phyloP scores from a whole-genome alignment of 2,888 invertebrate genomes.

The Parthenolecanium corni region DNA sequence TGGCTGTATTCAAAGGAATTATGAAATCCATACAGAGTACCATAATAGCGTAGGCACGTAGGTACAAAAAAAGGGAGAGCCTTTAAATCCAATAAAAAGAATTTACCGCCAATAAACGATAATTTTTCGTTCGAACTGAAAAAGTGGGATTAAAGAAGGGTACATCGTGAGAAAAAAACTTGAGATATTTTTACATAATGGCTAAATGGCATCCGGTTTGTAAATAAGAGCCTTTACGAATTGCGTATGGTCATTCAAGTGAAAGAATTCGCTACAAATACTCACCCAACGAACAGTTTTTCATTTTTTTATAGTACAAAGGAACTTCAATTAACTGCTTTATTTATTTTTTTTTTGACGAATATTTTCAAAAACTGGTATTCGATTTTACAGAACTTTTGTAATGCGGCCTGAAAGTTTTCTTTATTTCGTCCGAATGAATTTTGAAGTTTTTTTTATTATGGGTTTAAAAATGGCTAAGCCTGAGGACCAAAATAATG shows the following conservation, averaged over 20 bases:
- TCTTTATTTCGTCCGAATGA: no score
- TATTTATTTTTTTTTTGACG: not conserved
- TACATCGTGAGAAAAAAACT: not conserved
- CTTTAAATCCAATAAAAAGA: not conserved
- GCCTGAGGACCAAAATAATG: no score
- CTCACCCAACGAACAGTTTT: not conserved
- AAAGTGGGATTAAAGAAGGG: not conserved
- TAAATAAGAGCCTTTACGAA: not conserved
- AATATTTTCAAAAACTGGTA: not conserved
- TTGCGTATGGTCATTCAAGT: not conserved
- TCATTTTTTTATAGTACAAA: not conserved
- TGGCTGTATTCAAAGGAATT: no score
- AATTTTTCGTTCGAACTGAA: not conserved
- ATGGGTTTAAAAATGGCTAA: no score
- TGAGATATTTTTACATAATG: not conserved
- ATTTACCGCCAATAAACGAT: conserved; percentile 1
- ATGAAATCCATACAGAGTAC: no score
- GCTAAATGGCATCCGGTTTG: not conserved
- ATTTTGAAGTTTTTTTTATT: no score
- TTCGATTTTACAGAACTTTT: not conserved
- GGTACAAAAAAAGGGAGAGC: no score
- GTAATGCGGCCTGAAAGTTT: no score
- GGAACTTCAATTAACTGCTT: not conserved
- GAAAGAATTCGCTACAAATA: not conserved
- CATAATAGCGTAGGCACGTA: no score